Conservation (phyloP, 2,888 invertebrate genomes). For the Chloromyia formosa region DNA sequence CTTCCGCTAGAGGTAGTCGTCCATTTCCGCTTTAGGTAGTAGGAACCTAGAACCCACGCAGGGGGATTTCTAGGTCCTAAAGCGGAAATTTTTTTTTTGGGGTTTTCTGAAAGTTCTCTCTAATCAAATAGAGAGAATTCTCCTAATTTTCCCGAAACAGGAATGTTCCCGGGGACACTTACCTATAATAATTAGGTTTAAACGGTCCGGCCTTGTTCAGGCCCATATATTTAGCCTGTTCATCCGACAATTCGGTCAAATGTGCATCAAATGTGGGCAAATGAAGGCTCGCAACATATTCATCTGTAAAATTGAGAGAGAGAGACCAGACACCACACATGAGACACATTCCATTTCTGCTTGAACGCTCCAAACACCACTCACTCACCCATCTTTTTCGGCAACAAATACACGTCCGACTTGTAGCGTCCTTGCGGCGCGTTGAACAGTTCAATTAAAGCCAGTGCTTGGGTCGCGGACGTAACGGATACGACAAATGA, state of each 20-base stretch:
- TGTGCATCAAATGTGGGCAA: conserved; percentile 97
- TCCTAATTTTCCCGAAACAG: too few relatives aligned
- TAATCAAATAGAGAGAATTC: too few relatives aligned
- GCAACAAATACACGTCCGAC: conserved; percentile 95
- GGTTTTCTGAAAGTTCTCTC: too few relatives aligned
- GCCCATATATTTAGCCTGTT: conserved; percentile 97
- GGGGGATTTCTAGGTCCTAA: too few relatives aligned
- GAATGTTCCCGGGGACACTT: conserved; percentile 51
- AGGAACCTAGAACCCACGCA: too few relatives aligned
- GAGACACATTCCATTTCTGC: too few relatives aligned
- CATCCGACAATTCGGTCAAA: conserved; percentile 93
- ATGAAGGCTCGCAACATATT: conserved; percentile 97
- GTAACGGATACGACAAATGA: conserved; percentile 98
- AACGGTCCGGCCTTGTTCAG: conserved; percentile 98
- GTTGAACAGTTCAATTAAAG: conserved; percentile 96
- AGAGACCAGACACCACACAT: conserved; percentile 44
- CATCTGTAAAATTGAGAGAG: conserved; percentile 71
- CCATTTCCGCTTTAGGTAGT: too few relatives aligned
- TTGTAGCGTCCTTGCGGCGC: conserved; percentile 95
- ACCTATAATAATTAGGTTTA: conserved; percentile 98
- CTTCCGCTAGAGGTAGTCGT: too few relatives aligned
- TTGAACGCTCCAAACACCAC: too few relatives aligned
- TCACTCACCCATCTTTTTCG: conserved; percentile 94
- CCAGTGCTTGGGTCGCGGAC: conserved; percentile 95
- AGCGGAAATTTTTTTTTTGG: too few relatives aligned